Conservation (phyloP, 2,888 invertebrate genomes). For the Aleiodes leptofemur region DNA sequence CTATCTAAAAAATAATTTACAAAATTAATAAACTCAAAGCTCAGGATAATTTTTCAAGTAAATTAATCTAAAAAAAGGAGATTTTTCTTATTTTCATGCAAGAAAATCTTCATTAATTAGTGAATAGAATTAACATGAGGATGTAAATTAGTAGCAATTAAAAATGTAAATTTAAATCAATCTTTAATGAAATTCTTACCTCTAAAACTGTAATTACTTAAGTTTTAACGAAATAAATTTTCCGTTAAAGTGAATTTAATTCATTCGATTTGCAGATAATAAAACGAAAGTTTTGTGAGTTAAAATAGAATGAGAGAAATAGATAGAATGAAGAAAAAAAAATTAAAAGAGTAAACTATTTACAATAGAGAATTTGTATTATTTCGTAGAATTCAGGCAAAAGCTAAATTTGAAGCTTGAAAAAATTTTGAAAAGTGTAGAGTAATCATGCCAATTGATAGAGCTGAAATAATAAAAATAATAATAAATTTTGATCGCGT, state of each 20-base stretch:
- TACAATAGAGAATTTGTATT: conserved; percentile 33
- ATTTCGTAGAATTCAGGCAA: conserved; percentile 25
- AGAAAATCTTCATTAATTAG: background rate
- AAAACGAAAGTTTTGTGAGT: conserved; percentile 30
- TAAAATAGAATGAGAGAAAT: conserved; percentile 21
- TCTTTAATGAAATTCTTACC: conserved; percentile 35
- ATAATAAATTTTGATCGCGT: conserved; percentile 13
- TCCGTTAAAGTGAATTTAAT: conserved; percentile 29
- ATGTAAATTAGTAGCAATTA: conserved; percentile 5
- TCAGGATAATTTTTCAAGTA: background rate
- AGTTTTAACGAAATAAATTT: conserved; percentile 22
- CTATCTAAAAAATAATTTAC: conserved; percentile 12
- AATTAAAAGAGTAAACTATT: conserved; percentile 14
- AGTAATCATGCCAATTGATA: conserved; percentile 41
- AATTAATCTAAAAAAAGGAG: background rate
- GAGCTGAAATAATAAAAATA: conserved; percentile 34
- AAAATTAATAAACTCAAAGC: conserved; percentile 16
- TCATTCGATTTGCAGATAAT: conserved; percentile 21
- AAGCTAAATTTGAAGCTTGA: conserved; percentile 22
- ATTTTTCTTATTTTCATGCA: background rate
- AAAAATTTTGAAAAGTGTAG: conserved; percentile 36
- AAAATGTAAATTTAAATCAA: conserved; percentile 16
- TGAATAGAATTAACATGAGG: background rate
- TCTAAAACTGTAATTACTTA: conserved; percentile 30
- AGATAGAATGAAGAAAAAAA: conserved; percentile 3